A percentile compares a stretch with the other conserved stretches of the same genome.
Evolutionary conservation across 2,888 invertebrate species (phyloP).

Genomic region (Eubasilissa splendida): DNA sequence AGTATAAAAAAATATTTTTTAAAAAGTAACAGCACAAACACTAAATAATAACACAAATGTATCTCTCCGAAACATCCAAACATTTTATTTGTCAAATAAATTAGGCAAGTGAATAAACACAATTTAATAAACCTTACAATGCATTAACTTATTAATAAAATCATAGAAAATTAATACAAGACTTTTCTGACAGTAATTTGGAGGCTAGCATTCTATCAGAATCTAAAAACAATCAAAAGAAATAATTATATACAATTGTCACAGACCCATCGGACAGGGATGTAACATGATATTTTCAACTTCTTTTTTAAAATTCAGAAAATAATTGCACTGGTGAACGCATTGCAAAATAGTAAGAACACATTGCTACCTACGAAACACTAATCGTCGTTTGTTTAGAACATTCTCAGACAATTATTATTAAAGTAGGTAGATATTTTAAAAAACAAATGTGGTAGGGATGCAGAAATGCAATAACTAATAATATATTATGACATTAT

Average conservation of each 20-base stretch:
- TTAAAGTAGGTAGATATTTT: conserved; percentile 24
- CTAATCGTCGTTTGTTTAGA: not conserved
- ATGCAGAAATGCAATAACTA: conserved; percentile 5
- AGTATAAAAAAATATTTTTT: not conserved
- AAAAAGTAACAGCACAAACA: not conserved
- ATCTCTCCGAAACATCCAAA: too few relatives aligned
- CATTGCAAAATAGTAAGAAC: not conserved
- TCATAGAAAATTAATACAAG: too few relatives aligned
- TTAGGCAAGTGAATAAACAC: too few relatives aligned
- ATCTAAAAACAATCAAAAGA: not conserved
- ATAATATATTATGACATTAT: conserved; percentile 12
- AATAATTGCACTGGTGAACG: too few relatives aligned
- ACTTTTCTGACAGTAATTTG: too few relatives aligned
- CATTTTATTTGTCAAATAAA: too few relatives aligned
- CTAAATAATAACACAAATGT: not conserved
- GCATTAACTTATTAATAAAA: too few relatives aligned
- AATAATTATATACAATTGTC: conserved; percentile 11
- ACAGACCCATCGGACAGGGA: conserved; percentile 51
- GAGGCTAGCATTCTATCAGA: not conserved
- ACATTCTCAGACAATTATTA: not conserved
- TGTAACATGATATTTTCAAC: conserved; percentile 44
- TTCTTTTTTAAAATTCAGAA: not conserved
- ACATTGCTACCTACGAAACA: conserved; percentile 8
- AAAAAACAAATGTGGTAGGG: conserved; percentile 18
- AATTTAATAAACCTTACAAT: too few relatives aligned